These are phyloP conservation scores for Sicus ferrugineus DNA, from an alignment of 2,888 invertebrate species.

Conservation along the genomic window DNA sequence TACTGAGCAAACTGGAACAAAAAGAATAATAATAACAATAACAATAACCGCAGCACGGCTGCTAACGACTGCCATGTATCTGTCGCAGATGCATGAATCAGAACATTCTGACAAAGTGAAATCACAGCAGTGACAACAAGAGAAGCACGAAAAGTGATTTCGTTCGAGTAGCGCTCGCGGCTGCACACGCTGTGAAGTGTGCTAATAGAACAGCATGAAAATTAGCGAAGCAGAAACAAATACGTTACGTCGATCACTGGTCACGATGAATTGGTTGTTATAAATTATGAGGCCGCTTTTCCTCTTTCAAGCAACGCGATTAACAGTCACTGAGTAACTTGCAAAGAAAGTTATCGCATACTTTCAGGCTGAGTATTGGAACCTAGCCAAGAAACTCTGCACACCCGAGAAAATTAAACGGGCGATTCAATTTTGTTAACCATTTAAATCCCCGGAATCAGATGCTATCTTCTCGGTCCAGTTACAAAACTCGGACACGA, in stretches of 20 bases:
- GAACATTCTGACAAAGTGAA: conserved; percentile 26
- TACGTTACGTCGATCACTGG: too few relatives aligned
- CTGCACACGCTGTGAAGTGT: background rate
- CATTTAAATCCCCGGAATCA: too few relatives aligned
- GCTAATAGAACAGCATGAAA: background rate
- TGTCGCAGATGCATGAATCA: conserved; percentile 11
- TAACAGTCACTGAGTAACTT: too few relatives aligned
- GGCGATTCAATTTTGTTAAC: too few relatives aligned
- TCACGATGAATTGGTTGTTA: background rate
- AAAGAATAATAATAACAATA: background rate
- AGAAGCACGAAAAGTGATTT: background rate
- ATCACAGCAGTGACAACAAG: conserved; percentile 21
- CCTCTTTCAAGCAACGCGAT: too few relatives aligned
- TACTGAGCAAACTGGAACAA: background rate
- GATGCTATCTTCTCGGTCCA: too few relatives aligned
- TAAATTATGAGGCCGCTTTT: too few relatives aligned
- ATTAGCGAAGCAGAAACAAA: background rate
- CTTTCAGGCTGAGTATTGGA: background rate
- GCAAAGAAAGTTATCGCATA: background rate
- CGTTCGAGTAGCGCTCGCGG: background rate
- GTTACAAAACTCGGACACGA: too few relatives aligned
- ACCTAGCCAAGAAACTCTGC: too few relatives aligned
- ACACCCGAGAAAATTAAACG: too few relatives aligned
- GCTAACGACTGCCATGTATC: background rate
- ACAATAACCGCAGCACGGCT: background rate